Conservation (phyloP, 1,140 invertebrate genomes). For the Lysiphlebus fabarum region DNA sequence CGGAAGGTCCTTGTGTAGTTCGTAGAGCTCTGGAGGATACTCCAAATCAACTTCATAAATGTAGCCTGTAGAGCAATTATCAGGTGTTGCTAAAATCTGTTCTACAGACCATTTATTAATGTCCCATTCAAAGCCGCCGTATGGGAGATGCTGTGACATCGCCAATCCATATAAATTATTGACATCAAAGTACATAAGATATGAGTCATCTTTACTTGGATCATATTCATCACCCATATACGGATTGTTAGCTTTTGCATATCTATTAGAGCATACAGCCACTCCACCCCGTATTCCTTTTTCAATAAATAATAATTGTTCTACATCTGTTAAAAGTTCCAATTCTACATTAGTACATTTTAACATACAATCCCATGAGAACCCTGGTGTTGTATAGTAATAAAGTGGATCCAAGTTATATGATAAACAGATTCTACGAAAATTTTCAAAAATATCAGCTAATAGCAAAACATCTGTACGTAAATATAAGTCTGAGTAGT, state of each 20-base stretch:
- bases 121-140: conserved; percentile 49
- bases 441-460: conserved; percentile 6
- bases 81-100: not conserved
- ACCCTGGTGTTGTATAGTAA: not conserved
- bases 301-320: not conserved
- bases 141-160: conserved; percentile 50
- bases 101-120: conserved; percentile 4
- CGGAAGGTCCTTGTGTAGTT: not conserved
- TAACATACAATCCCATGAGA: not conserved
- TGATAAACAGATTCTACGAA: not conserved
- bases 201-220: conserved; percentile 35
- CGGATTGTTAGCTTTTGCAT: conserved; percentile 52
- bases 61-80: not conserved
- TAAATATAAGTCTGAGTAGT: conserved; percentile 20
- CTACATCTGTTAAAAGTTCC: not conserved
- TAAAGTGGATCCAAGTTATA: not conserved
- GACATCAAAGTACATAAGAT: conserved; percentile 52
- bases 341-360: not conserved
- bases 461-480: not conserved
- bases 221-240: conserved; percentile 42
- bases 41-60: not conserved
- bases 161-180: conserved; percentile 58
- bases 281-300: not conserved
- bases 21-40: not conserved
- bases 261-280: not conserved